These are phyloP conservation scores for Menidia menidia DNA, from an alignment of 2,797 vertebrate species.

Conservation along the genomic window DNA sequence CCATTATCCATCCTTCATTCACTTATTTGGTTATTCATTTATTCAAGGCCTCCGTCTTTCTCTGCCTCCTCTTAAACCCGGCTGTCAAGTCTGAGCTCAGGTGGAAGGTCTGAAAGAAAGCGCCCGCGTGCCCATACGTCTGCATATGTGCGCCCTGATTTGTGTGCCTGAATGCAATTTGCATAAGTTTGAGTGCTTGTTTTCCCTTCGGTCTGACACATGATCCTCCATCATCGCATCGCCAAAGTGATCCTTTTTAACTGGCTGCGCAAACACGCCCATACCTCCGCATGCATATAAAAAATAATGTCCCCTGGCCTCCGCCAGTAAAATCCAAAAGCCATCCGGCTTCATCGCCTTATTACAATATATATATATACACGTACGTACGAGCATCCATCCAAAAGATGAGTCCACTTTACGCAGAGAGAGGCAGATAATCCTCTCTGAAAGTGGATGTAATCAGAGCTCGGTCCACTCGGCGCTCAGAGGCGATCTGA, in stretches of 20 bases:
- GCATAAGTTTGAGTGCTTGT: conserved; percentile 24
- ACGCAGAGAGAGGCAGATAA: conserved; percentile 53
- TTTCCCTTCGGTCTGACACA: conserved; percentile 19
- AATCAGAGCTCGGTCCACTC: conserved; percentile 72
- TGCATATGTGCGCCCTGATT: conserved; percentile 22
- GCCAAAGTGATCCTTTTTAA: conserved; percentile 24
- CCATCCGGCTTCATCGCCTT: conserved; percentile 23
- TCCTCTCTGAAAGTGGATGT: conserved; percentile 65
- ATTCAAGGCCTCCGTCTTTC: conserved; percentile 66
- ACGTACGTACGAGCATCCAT: conserved; percentile 23
- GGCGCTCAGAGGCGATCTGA: conserved; percentile 58
- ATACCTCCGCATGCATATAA: conserved; percentile 38
- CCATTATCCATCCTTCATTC: conserved; percentile 75
- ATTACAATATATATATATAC: conserved; percentile 26
- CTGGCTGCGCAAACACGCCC: conserved; percentile 18
- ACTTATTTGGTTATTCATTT: conserved; percentile 79
- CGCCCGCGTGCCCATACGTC: conserved; percentile 4
- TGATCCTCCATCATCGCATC: conserved; percentile 15
- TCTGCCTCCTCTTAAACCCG: conserved; percentile 9
- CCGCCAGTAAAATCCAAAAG: conserved; percentile 18
- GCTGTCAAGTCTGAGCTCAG: conserved; percentile 55
- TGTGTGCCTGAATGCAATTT: conserved; percentile 8
- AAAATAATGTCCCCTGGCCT: conserved; percentile 15
- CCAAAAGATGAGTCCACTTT: conserved; percentile 49
- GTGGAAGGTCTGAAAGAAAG: conserved; percentile 41